phyloP scores from a whole-genome alignment of 2,113 vertebrate species.

The Mesitornis unicolor region DNA sequence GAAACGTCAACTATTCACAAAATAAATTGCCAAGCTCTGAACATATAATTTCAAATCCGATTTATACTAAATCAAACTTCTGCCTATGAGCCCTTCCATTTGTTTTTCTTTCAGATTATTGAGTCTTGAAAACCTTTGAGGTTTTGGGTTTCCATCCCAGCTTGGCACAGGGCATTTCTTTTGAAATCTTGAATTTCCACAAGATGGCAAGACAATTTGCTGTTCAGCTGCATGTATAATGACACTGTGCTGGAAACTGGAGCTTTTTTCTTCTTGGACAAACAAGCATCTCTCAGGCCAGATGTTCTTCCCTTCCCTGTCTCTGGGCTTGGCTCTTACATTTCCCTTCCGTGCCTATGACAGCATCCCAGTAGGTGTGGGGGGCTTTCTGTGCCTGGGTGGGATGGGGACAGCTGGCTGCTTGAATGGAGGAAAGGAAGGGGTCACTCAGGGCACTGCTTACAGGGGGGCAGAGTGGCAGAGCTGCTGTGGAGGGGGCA shows the following conservation, averaged over 20 bases:
- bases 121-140: conserved; percentile 31
- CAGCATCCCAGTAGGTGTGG: neutral
- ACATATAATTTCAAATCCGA: conserved; percentile 24
- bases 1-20: conserved; percentile 24
- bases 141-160: conserved; percentile 21
- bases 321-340: neutral
- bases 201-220: neutral
- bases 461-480: fast-evolving
- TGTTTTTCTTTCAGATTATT: conserved; percentile 21
- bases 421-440: neutral
- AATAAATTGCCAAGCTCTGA: conserved; percentile 25
- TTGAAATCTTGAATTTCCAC: conserved; percentile 19
- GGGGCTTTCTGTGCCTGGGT: neutral
- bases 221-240: neutral
- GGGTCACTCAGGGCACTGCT: neutral
- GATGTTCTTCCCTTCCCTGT: neutral
- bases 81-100: conserved; percentile 15
- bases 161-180: conserved; percentile 2
- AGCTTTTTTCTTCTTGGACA: neutral
- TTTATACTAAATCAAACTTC: conserved; percentile 49
- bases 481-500: neutral
- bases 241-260: neutral
- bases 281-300: neutral
- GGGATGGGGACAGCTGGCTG: neutral
- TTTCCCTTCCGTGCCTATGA: neutral